Base-by-base conservation (phyloP, 30 jellyfish, hydroid and myxozoan genomes). In the Aurelia sp. region DNA sequence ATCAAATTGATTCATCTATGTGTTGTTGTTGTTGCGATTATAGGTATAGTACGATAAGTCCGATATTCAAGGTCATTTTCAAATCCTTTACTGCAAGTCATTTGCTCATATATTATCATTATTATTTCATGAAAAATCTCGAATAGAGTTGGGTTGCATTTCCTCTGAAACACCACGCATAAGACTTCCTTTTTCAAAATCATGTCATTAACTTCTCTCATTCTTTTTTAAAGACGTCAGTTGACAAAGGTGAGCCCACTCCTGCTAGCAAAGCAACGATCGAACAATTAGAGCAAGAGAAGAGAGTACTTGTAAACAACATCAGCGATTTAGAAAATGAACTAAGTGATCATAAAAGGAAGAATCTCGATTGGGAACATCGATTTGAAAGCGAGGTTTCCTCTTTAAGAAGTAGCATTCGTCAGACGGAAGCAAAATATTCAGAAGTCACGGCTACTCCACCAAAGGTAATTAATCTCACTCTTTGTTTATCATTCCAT, bases 381-480 rank as follows among this genome's bases (percentile, higher is more conserved):
- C 76, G 76, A 30, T 82, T 82, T 82, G 92, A 82, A 71, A 61
- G 58, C 40, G 92, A 82, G 44, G 92, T 82, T 11, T 82, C 92
- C 2, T 35, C 66, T 0, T 61, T 82, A 67, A 68, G 86, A 55
- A 86, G 48, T 57, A 92, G 82, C 68, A 63, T 92, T 47, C 94
- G 89, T 5, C 95, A 94, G 22, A 78, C 91, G 4, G 99, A 94
- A 72, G 82, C 82, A 3, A 83, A 94, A 63, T 81, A 58, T 63
- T 31, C 86, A 38, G 63, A 63, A 62, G 87, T 85, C 35, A 85
- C 87, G 10, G 81, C 82, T 27, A 87, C 99, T 0, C 97, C 97
- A 40, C 97, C 99, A 21, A 94, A 94, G 94, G 99, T 94, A 78
- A 62, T 72, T 84, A 20, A 4, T 59, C 15, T 44, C 55, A 7